These are phyloP conservation scores for Clupea harengus DNA, from an alignment of 2,113 vertebrate genomes.

Conservation along the genomic window DNA sequence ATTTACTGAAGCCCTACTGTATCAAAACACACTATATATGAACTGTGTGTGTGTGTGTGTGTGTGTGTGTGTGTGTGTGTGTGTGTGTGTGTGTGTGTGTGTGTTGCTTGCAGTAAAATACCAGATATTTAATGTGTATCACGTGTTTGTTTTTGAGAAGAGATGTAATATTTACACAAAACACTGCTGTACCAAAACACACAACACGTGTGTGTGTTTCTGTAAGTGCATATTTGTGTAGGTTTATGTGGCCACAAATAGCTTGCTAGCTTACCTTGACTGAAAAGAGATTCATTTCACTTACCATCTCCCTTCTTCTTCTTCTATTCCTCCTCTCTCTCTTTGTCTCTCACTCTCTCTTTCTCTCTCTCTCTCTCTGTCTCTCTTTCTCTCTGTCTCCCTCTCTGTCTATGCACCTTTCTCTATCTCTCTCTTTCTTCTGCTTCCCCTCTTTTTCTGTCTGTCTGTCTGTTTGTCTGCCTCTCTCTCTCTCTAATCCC, in stretches of 20 bases:
- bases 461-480: not conserved
- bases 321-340: not conserved
- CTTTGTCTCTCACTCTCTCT: not conserved
- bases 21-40: not conserved
- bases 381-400: not conserved
- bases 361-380: not conserved
- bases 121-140: not conserved
- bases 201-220: not conserved
- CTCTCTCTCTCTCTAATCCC: not conserved
- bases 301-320: not conserved
- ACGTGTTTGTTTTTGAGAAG: not conserved
- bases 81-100: not conserved
- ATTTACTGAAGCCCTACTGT: not conserved
- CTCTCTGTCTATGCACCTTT: not conserved
- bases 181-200: not conserved
- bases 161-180: not conserved
- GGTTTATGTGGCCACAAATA: too few relatives aligned
- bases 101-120: not conserved
- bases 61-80: not conserved
- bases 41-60: slow-evolving; percentile 4
- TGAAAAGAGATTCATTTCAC: too few relatives aligned
- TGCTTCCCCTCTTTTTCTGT: too few relatives aligned
- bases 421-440: not conserved
- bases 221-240: not conserved
- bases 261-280: too few relatives aligned